Base-by-base conservation (phyloP, 1,140 invertebrate species). In the Heterodera schachtii region DNA sequence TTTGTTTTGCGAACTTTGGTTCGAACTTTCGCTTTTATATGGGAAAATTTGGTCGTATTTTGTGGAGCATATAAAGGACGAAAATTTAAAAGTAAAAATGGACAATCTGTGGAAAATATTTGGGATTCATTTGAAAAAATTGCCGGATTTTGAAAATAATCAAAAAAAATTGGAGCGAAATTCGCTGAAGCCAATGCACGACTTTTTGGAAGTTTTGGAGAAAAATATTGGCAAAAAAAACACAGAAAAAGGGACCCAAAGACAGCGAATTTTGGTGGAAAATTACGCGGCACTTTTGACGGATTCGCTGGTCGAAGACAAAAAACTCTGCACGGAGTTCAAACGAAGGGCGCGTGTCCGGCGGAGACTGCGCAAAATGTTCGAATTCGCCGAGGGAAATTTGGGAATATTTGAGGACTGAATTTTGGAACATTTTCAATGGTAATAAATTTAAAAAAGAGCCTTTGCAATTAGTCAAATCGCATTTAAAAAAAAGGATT, bases 21-120 rank as follows among this genome's bases (percentile, higher is more conserved):
- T 64, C 2, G 57, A 64, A 64, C 11, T 64, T 64, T 13, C 57
- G 2, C 8, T 64, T 64, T 64, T 64, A 16, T 64, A 64, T 19
- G 57, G 57, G 2, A 64, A 64, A 64, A 64, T 64, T 64, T 64
- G 57, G 57, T 64, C 57, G 57, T 64, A 64, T 64, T 64, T 64
- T 19, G 16, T 64, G 11, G 57, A 19, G 3, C 57, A 19, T 64
- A 11, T 11, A 19, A 13, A 64, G 11, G 19, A 19, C 19, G 57
- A 52, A 52, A 52, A 52, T 64, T 64, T 13, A 19, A 13, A 19
- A 19, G 19, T 1, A 64, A 21, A 64, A 64, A 4, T 64, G 16
- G 57, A 64, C 13, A 64, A 64, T 19, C 19, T 19, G 57, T 4
- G 11, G 16, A 19, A 64, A 64, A 19, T 64, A 64, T 64, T 64